phyloP scores from a whole-genome alignment of 2,797 vertebrate genomes.

The Anas bahamensis region DNA sequence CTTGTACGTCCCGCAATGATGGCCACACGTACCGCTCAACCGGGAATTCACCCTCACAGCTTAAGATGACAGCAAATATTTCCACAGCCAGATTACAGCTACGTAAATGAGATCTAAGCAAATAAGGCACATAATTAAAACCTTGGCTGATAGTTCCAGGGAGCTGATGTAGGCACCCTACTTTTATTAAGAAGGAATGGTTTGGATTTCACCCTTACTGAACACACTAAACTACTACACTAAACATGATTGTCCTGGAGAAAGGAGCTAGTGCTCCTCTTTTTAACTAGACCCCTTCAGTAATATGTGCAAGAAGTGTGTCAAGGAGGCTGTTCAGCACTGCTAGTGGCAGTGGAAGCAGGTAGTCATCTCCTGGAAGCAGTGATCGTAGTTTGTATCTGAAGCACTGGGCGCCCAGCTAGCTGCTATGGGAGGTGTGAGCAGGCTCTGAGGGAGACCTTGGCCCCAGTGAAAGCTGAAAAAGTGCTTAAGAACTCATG shows the following conservation, averaged over 20 bases:
- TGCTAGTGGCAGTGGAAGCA: background rate
- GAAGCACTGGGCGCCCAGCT: background rate
- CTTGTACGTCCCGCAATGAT: background rate
- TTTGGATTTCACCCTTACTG: background rate
- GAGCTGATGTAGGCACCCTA: background rate
- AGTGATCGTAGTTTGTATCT: background rate
- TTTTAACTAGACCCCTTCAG: background rate
- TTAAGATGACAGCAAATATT: background rate
- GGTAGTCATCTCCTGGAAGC: accelerated
- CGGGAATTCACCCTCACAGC: background rate
- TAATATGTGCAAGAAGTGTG: accelerated
- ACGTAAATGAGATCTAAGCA: background rate
- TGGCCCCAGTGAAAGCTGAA: background rate
- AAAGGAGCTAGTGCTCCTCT: background rate
- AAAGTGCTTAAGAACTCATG: background rate
- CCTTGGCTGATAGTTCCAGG: background rate
- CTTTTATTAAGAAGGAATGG: background rate
- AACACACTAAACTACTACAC: too few species aligned
- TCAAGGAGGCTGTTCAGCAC: background rate
- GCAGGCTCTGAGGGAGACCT: accelerated
- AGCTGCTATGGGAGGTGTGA: background rate
- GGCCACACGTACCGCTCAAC: background rate
- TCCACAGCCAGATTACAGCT: background rate
- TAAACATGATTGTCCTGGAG: background rate
- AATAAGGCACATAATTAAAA: background rate